Conservation (phyloP, 2,888 invertebrate species). For the Lasioglossum zephyrum region DNA sequence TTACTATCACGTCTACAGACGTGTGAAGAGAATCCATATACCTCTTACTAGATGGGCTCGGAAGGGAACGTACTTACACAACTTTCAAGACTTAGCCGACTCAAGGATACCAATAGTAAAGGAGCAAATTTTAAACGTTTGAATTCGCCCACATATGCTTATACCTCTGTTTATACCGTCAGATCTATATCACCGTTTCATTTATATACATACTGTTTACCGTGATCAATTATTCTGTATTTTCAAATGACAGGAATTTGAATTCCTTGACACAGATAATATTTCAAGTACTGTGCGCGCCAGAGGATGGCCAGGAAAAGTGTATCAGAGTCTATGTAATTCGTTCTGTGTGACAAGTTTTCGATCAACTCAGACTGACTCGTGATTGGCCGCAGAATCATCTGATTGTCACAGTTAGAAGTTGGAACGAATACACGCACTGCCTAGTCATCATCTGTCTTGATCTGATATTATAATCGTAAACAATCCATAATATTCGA, state of each 20-base stretch:
- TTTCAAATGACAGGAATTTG: not conserved
- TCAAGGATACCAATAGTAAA: conserved; percentile 55
- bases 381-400: not conserved
- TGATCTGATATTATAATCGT: not conserved
- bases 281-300: not conserved
- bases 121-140: conserved; percentile 32
- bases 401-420: not conserved
- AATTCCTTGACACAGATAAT: not conserved
- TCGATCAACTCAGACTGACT: not conserved
- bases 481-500: not conserved
- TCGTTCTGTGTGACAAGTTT: no score
- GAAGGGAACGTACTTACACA: conserved; percentile 54
- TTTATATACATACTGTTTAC: not conserved
- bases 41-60: not conserved
- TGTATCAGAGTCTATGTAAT: not conserved
- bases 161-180: no score
- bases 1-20: conserved; percentile 5
- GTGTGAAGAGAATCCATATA: not conserved
- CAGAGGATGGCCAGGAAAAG: not conserved
- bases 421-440: not conserved
- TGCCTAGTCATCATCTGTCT: not conserved
- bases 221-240: not conserved
- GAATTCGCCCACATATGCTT: not conserved
- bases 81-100: conserved; percentile 38
- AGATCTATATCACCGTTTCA: not conserved